phyloP scores from a whole-genome alignment of 1,140 invertebrate species.

The Mesaphorura yosii region DNA sequence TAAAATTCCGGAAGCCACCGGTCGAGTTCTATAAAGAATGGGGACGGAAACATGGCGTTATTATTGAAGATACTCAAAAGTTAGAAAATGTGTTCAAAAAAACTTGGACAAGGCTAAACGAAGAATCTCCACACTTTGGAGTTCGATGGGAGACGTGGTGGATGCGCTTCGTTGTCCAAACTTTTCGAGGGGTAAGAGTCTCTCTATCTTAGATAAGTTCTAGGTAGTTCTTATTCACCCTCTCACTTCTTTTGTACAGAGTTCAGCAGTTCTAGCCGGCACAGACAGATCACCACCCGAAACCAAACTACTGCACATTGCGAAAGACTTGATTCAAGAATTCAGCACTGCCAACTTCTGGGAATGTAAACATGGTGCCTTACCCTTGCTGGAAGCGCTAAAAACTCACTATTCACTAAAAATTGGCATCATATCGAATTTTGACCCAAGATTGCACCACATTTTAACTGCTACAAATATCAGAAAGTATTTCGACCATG shows the following conservation, averaged over 20 bases:
- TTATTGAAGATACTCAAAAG: slow-evolving; percentile 48
- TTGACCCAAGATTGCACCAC: slow-evolving; percentile 61
- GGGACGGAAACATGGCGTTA: slow-evolving; percentile 53
- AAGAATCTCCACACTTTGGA: slow-evolving; percentile 64
- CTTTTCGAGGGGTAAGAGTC: slow-evolving; percentile 44
- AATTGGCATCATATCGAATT: slow-evolving; percentile 76
- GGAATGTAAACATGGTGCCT: slow-evolving; percentile 51
- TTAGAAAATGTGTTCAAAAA: slow-evolving; percentile 45
- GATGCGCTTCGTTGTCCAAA: slow-evolving; percentile 51
- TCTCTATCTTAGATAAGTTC: slow-evolving; percentile 9
- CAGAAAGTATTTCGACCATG: slow-evolving; percentile 60
- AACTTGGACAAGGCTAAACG: slow-evolving; percentile 49
- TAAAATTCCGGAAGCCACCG: slow-evolving; percentile 55
- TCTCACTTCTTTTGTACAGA: not conserved
- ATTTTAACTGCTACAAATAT: slow-evolving; percentile 54
- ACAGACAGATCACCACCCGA: too few species aligned
- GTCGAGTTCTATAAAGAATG: slow-evolving; percentile 60
- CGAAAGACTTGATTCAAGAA: slow-evolving; percentile 46
- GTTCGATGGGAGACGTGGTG: slow-evolving; percentile 73
- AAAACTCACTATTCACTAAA: slow-evolving; percentile 37
- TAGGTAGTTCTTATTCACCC: slow-evolving; percentile 3
- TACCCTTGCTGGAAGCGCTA: slow-evolving; percentile 50
- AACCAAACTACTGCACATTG: slow-evolving; percentile 43
- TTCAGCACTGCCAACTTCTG: slow-evolving; percentile 59
- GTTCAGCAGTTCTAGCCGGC: slow-evolving; percentile 15